Percentiles rank a stretch among this genome's conserved stretches.
These are phyloP conservation scores for Ovis canadensis DNA, from an alignment of 2,113 vertebrate species.

Conservation along the genomic window DNA sequence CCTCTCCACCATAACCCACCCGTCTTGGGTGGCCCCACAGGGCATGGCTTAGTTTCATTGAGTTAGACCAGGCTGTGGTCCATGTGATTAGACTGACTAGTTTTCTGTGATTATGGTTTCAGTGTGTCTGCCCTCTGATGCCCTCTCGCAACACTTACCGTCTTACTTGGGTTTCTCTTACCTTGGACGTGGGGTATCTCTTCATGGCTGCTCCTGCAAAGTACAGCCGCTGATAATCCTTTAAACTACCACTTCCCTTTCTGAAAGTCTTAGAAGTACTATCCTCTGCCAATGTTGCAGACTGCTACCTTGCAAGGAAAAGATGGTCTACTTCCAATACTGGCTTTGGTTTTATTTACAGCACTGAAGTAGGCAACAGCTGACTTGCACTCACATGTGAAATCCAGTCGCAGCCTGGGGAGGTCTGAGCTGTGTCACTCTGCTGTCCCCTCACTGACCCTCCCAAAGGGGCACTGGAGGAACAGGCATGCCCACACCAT, in stretches of 20 bases:
- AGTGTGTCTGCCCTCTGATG: too few species aligned
- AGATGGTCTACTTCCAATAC: background rate
- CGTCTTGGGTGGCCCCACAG: too few species aligned
- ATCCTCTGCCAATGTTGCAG: background rate
- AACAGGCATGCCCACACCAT: background rate
- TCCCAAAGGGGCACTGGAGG: background rate
- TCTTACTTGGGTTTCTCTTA: too few species aligned
- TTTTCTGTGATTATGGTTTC: too few species aligned
- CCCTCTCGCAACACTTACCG: too few species aligned
- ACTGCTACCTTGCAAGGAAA: background rate
- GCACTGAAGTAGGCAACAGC: background rate
- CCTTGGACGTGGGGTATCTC: too few species aligned
- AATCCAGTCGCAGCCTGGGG: background rate
- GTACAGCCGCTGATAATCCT: background rate
- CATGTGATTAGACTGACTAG: too few species aligned
- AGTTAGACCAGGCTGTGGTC: too few species aligned
- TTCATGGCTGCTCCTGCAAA: too few species aligned
- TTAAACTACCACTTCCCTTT: background rate
- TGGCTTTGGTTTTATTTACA: background rate
- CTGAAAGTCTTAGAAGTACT: background rate
- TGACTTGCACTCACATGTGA: slow-evolving; percentile 13
- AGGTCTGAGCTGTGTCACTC: background rate
- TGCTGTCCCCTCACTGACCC: background rate
- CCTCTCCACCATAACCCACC: too few species aligned
- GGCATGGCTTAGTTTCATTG: too few species aligned